These are phyloP conservation scores for Bombus impatiens DNA, from an alignment of 1,140 invertebrate genomes.

Conservation along the genomic window DNA sequence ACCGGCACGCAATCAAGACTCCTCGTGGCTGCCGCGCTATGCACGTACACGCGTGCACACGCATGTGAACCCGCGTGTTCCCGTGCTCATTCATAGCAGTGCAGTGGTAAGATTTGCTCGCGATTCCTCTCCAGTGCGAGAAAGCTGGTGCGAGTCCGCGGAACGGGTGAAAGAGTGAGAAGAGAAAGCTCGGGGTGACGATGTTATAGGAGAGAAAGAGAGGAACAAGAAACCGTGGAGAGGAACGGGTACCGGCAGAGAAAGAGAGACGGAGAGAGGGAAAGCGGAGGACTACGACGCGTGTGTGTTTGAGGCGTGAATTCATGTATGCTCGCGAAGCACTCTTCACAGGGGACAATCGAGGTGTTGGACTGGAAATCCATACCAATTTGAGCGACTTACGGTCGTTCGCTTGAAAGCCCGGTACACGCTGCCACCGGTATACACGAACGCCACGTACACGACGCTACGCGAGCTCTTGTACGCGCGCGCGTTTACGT, in stretches of 20 bases:
- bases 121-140: conserved; percentile 27
- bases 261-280: conserved; percentile 19
- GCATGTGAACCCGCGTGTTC: conserved; percentile 7
- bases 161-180: conserved; percentile 6
- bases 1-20: conserved; percentile 72
- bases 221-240: conserved; percentile 8
- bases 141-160: neutral
- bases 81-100: conserved; percentile 26
- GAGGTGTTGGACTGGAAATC: conserved; percentile 83
- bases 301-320: conserved; percentile 76
- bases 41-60: conserved; percentile 25
- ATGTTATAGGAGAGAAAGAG: neutral
- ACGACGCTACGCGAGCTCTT: neutral
- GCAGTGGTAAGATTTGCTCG: conserved; percentile 45
- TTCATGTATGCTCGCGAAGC: conserved; percentile 77
- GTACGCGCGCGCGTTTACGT: neutral
- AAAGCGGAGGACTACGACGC: conserved; percentile 48
- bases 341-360: conserved; percentile 81
- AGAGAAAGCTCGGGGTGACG: conserved; percentile 22
- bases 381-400: conserved; percentile 82
- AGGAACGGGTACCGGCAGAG: neutral
- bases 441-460: neutral
- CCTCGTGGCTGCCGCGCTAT: conserved; percentile 26
- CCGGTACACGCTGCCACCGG: conserved; percentile 30
- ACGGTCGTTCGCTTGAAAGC: conserved; percentile 75